Percentiles rank a stretch among this genome's conserved stretches.
Conservation (phyloP, 2,888 invertebrate species). For the Aphidius colemani region DNA sequence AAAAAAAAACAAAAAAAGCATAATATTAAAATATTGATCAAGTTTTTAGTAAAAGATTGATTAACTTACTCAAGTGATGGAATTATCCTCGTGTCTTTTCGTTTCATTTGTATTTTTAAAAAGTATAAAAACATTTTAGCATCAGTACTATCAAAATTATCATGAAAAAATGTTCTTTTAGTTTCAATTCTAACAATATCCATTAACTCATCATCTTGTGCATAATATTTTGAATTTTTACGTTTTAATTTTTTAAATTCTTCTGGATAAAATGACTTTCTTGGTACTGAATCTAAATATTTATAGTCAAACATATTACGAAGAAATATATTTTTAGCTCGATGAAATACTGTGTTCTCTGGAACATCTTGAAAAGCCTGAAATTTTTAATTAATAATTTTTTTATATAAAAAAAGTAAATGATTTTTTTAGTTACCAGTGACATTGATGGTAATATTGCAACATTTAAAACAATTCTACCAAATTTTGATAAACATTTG, state of each 20-base stretch:
- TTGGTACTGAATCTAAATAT: conserved; percentile 62
- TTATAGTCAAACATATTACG: conserved; percentile 71
- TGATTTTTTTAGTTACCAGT: conserved; percentile 60
- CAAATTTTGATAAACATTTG: conserved; percentile 65
- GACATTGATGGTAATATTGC: conserved; percentile 67
- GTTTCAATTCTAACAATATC: conserved; percentile 71
- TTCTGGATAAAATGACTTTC: conserved; percentile 68
- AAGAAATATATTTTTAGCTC: conserved; percentile 44
- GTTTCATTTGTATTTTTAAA: conserved; percentile 68
- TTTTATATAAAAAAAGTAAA: background rate
- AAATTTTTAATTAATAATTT: background rate
- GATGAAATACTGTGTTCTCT: conserved; percentile 14
- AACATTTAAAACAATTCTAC: conserved; percentile 69
- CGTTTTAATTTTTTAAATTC: conserved; percentile 46
- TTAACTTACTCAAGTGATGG: conserved; percentile 74
- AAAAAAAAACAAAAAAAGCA: conserved; percentile 2
- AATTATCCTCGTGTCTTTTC: conserved; percentile 68
- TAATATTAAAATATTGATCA: background rate
- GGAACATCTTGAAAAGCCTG: conserved; percentile 2
- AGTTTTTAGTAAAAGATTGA: conserved; percentile 10
- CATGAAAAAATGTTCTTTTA: conserved; percentile 62
- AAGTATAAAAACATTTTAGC: conserved; percentile 73
- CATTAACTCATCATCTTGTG: conserved; percentile 63
- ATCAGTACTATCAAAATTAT: conserved; percentile 58
- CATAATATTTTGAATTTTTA: background rate